Evolutionary conservation across 2,888 invertebrate species (phyloP).

Genomic region (Artemia sp.): DNA sequence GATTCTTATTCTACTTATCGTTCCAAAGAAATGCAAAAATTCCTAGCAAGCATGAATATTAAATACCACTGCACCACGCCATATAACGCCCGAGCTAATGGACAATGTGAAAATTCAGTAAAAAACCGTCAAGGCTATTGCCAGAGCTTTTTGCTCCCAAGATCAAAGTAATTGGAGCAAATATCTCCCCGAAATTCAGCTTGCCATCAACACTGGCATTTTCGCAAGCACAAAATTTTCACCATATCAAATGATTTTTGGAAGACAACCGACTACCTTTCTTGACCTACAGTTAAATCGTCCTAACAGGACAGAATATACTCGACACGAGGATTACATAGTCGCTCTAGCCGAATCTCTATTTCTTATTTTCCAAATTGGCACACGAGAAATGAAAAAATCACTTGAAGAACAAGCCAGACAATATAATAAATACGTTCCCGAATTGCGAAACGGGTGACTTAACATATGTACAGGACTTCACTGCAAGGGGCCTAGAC

Average conservation of each 20-base stretch:
- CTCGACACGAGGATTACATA: no score
- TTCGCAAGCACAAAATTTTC: neutral
- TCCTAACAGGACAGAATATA: neutral
- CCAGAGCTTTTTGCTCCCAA: neutral
- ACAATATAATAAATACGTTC: no score
- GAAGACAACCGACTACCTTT: neutral
- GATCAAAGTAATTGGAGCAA: neutral
- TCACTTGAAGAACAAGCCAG: neutral
- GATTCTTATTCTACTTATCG: no score
- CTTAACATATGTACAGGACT: neutral
- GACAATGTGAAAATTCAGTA: conserved; percentile 12
- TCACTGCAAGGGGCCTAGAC: conserved; percentile 1
- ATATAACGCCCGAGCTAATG: neutral
- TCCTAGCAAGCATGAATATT: neutral
- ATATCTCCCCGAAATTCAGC: neutral
- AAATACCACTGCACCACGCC: neutral
- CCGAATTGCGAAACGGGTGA: neutral
- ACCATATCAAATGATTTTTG: neutral
- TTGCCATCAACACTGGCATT: neutral
- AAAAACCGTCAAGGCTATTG: neutral
- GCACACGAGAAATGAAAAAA: neutral
- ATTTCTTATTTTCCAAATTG: neutral
- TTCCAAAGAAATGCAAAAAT: neutral
- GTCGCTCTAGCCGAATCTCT: neutral
- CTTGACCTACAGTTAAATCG: neutral